Conservation (phyloP, 2,113 vertebrate species). For the Sisor rabdophorus region DNA sequence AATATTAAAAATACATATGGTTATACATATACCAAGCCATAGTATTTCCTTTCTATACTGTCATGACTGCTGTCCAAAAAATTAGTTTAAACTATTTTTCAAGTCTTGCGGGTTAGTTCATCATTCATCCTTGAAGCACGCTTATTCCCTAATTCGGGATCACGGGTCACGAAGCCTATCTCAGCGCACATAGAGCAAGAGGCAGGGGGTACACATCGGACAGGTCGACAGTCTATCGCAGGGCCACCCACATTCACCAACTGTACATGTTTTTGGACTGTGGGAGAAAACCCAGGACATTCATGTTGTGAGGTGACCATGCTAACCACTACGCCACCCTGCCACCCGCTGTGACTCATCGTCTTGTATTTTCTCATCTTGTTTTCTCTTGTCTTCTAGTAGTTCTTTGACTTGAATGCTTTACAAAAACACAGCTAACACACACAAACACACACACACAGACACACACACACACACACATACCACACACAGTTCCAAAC, state of each 20-base stretch:
- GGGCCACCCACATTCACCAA: no score
- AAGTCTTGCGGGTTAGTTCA: slow-evolving; percentile 16
- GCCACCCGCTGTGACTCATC: no score
- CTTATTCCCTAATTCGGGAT: no score
- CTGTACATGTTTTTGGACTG: neutral
- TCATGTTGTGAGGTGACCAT: no score
- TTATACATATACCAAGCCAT: slow-evolving; percentile 15
- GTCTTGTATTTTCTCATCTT: neutral
- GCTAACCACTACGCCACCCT: no score
- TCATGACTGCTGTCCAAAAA: neutral
- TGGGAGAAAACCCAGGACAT: no score
- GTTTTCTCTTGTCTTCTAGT: neutral
- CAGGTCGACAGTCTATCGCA: no score
- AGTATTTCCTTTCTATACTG: neutral
- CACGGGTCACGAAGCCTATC: no score
- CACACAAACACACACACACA: slow-evolving; percentile 36
- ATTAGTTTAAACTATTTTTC: neutral
- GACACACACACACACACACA: slow-evolving; percentile 44
- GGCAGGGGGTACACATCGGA: no score
- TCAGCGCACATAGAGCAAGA: no score
- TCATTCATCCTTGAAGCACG: no score
- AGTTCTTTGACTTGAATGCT: neutral
- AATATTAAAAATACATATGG: slow-evolving; percentile 28
- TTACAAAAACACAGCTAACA: slow-evolving; percentile 24
- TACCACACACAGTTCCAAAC: neutral